Evolutionary conservation across 2,888 invertebrate genomes (phyloP).

Genomic region (Abrostola triplasia): DNA sequence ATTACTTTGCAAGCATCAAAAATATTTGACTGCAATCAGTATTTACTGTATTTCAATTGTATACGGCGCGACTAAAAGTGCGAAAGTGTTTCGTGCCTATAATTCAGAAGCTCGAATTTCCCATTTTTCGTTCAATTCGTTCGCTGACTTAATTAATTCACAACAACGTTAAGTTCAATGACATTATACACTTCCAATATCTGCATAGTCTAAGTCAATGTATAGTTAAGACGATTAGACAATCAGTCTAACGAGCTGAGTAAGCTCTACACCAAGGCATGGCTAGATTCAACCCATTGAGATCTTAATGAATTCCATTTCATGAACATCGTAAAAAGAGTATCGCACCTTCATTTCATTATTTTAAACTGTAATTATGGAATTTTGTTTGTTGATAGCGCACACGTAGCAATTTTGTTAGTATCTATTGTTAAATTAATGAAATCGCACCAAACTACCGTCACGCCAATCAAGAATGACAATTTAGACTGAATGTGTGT

Average conservation of each 20-base stretch:
- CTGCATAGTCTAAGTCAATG: constrained; percentile 6
- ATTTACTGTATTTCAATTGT: constrained; percentile 8
- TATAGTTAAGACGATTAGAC: constrained; percentile 41
- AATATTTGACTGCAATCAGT: not conserved
- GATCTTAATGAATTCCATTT: constrained; percentile 23
- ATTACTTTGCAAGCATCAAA: not conserved
- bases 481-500: no score
- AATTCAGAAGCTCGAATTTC: constrained; percentile 14
- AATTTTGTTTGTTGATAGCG: no score
- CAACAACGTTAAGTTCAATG: constrained; percentile 30
- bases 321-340: not conserved
- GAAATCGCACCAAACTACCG: no score
- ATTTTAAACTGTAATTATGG: no score
- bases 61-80: not conserved
- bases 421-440: no score
- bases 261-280: constrained; percentile 16
- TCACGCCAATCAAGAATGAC: no score
- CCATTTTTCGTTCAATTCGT: constrained; percentile 5
- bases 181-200: constrained; percentile 6
- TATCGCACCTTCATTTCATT: no score
- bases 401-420: no score
- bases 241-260: constrained; percentile 47
- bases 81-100: constrained; percentile 9
- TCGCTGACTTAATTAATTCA: constrained; percentile 6
- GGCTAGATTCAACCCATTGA: constrained; percentile 19